These are phyloP conservation scores for Porites rus DNA, from an alignment of 92 coral and sea anemone species.

Conservation along the genomic window DNA sequence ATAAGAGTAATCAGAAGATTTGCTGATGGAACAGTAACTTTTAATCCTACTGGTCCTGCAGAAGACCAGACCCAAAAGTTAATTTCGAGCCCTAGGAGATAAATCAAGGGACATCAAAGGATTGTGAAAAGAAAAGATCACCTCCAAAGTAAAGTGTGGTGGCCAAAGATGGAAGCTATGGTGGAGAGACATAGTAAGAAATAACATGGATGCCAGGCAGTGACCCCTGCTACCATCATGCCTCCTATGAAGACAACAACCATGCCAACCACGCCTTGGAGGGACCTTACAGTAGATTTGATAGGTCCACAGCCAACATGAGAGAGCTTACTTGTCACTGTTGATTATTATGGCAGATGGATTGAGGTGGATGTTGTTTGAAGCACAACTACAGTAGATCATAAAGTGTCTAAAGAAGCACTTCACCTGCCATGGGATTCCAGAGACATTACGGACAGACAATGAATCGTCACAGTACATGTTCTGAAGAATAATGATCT, in stretches of 20 bases:
- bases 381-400: neutral
- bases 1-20: too few species aligned
- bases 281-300: constrained; percentile 46
- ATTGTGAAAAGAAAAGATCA: constrained; percentile 36
- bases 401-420: neutral
- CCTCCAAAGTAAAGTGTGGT: constrained; percentile 45
- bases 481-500: too few species aligned
- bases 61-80: constrained; percentile 19
- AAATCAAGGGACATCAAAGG: constrained; percentile 29
- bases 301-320: neutral
- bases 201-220: constrained; percentile 41
- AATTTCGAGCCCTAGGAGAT: too few species aligned
- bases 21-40: too few species aligned
- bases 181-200: constrained; percentile 23
- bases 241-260: constrained; percentile 46
- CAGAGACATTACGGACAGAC: neutral
- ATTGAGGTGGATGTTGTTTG: neutral
- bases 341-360: too few species aligned
- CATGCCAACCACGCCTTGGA: constrained; percentile 46
- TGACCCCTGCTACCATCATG: constrained; percentile 27
- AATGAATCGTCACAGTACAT: too few species aligned
- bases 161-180: constrained; percentile 28
- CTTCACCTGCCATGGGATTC: neutral
- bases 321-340: too few species aligned
- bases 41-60: neutral